Conservation (phyloP, 2,888 invertebrate genomes). For the Melanostoma scalare region DNA sequence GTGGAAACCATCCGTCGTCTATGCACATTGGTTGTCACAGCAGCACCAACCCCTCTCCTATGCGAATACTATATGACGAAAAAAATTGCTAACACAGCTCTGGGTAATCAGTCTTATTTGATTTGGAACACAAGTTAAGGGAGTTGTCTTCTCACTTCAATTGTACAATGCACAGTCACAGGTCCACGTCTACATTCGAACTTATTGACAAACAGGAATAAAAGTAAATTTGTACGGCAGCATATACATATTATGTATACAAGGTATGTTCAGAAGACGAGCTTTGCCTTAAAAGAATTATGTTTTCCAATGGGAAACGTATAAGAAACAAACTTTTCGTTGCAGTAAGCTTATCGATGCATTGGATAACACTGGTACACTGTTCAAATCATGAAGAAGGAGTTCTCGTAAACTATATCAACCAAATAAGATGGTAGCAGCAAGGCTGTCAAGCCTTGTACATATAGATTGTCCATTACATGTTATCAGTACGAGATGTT, state of each 20-base stretch:
- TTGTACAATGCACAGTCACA: slow-evolving; percentile 6
- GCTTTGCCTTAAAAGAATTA: neutral
- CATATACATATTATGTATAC: too few species aligned
- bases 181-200: slow-evolving; percentile 1
- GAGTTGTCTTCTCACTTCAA: slow-evolving; percentile 49
- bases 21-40: slow-evolving; percentile 10
- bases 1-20: slow-evolving; percentile 6
- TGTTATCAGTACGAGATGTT: too few species aligned
- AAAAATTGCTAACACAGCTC: slow-evolving; percentile 33
- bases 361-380: too few species aligned
- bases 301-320: slow-evolving; percentile 26
- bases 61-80: neutral
- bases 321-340: slow-evolving; percentile 55
- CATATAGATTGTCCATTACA: too few species aligned
- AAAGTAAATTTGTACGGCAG: slow-evolving; percentile 27
- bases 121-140: slow-evolving; percentile 70
- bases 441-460: too few species aligned
- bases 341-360: slow-evolving; percentile 3
- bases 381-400: too few species aligned
- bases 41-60: neutral
- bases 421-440: too few species aligned
- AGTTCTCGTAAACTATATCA: too few species aligned
- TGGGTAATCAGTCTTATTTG: slow-evolving; percentile 72
- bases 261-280: slow-evolving; percentile 19
- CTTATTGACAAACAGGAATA: slow-evolving; percentile 6